Conservation (phyloP, 2,888 invertebrate genomes). For the Alviniconcha strummeri region DNA sequence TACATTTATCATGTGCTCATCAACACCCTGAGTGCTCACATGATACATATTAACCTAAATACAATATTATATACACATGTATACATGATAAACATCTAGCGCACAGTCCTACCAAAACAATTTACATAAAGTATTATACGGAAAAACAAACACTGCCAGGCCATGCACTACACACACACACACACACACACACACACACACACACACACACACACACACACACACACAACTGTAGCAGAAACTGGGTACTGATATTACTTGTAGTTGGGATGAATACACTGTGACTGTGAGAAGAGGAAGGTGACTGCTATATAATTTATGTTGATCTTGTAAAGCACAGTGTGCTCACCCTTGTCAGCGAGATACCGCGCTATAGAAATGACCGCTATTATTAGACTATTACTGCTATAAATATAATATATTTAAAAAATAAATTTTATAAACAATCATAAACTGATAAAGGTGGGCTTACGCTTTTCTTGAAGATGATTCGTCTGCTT, state of each 20-base stretch:
- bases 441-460: neutral
- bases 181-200: neutral
- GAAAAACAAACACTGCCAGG: too few species aligned
- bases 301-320: too few species aligned
- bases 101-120: too few species aligned
- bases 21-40: too few species aligned
- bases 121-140: neutral
- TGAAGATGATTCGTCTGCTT: slow-evolving; percentile 84
- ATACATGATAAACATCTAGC: neutral
- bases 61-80: neutral
- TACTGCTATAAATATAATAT: neutral
- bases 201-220: neutral
- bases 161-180: neutral
- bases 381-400: neutral
- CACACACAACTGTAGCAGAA: neutral
- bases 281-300: too few species aligned
- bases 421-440: neutral
- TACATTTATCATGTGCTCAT: too few species aligned
- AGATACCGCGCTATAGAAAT: too few species aligned
- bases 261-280: too few species aligned
- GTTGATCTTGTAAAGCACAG: too few species aligned
- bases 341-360: too few species aligned
- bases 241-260: too few species aligned
- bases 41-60: too few species aligned
- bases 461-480: slow-evolving; percentile 75